A percentile compares a stretch with the other conserved stretches of the same genome.
Evolutionary conservation across 2,113 vertebrate genomes (phyloP).

Genomic region (Cephalopholis sonnerati): DNA sequence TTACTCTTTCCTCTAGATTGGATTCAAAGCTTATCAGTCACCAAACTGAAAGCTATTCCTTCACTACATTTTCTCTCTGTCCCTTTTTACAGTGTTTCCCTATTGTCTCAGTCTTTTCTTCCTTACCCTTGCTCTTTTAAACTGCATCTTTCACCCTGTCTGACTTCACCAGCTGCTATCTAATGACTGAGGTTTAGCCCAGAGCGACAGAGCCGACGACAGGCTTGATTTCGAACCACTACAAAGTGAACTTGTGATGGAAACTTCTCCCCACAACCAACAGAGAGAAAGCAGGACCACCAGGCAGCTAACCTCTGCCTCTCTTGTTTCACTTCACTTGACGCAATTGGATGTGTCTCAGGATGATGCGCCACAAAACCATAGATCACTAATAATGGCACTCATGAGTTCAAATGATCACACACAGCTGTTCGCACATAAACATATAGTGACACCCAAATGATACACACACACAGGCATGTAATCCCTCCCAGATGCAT

Average conservation of each 20-base stretch:
- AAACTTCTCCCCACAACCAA: conserved; percentile 47
- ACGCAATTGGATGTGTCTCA: conserved; percentile 4
- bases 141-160: conserved; percentile 30
- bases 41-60: too few species aligned
- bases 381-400: conserved; percentile 35
- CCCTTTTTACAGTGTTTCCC: not conserved
- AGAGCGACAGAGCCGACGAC: conserved; percentile 22
- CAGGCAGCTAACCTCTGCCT: conserved; percentile 15
- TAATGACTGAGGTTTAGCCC: conserved; percentile 39
- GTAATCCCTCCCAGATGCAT: conserved; percentile 60
- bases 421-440: conserved; percentile 9
- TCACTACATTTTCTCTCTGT: not conserved
- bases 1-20: not conserved
- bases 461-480: conserved; percentile 26
- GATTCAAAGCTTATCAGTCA: not conserved
- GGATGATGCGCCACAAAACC: conserved; percentile 22
- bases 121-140: not conserved
- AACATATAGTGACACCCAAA: not conserved
- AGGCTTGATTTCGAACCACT: conserved; percentile 48
- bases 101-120: not conserved
- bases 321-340: conserved; percentile 5
- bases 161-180: conserved; percentile 35
- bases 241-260: conserved; percentile 49
- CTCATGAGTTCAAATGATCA: conserved; percentile 44
- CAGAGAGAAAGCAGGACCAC: conserved; percentile 46